Percentiles rank a stretch among this genome's conserved stretches.
These are phyloP conservation scores for Tribolium madens DNA, from an alignment of 1,140 invertebrate species.

Conservation along the genomic window DNA sequence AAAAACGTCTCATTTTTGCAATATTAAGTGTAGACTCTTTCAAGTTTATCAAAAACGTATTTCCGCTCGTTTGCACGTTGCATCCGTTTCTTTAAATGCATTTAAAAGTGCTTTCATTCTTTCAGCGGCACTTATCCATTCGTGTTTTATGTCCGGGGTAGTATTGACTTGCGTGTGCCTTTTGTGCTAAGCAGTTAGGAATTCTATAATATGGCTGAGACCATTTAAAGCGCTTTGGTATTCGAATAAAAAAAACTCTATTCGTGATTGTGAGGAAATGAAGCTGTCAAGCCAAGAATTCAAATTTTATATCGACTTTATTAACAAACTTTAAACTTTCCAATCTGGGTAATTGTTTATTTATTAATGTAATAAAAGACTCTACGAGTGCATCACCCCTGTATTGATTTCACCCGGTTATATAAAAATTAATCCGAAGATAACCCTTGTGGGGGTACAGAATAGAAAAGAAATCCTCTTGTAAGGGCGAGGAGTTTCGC, in stretches of 20 bases:
- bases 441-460: constrained; percentile 3
- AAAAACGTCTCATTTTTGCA: background rate
- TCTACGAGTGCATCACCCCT: background rate
- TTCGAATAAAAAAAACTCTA: constrained; percentile 31
- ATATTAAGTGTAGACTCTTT: no score
- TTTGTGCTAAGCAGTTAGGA: constrained; percentile 38
- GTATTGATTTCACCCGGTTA: constrained; percentile 12
- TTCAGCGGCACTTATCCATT: constrained; percentile 20
- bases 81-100: constrained; percentile 21
- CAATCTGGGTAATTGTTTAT: background rate
- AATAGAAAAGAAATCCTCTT: background rate
- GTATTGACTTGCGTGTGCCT: constrained; percentile 34
- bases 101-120: constrained; percentile 36
- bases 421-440: constrained; percentile 26
- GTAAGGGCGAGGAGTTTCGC: background rate
- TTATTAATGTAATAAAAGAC: constrained; percentile 21
- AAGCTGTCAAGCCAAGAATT: constrained; percentile 34
- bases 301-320: constrained; percentile 4
- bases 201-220: constrained; percentile 35
- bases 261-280: constrained; percentile 37
- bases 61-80: constrained; percentile 6
- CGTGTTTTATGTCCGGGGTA: constrained; percentile 21
- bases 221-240: constrained; percentile 21
- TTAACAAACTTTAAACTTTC: constrained; percentile 8
- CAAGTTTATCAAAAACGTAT: constrained; percentile 16